Base-by-base conservation (phyloP, 1,140 invertebrate genomes). In the Centruroides vittatus region DNA sequence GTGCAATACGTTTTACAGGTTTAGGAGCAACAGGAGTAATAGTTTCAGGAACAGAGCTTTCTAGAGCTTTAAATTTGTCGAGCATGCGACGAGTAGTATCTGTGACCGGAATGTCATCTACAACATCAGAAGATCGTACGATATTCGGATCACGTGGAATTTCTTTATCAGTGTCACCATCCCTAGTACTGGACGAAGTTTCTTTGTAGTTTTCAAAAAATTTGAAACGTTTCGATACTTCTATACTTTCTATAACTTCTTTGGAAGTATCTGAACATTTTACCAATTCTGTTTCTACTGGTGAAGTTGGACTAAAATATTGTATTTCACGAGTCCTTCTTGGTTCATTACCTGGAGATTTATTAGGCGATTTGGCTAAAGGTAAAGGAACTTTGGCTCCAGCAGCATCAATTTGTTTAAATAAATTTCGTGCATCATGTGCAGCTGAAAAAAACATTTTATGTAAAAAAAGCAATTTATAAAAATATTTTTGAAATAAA, bases 201-300 rank as follows among this genome's bases (percentile, higher is more conserved):
- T 67, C 73, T 72, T 82, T 81, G 76, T 89, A 92, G 2, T 82
- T 85, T 78, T 93, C 89, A 76, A 93, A 93, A 77, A 93, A 93
- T 74, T 88, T 88, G 76, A 92, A 93, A 67, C 86, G 82, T 70
- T 86, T 82, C 47, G 84, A 81, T 64, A 93, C 83, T 72, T 90
- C 86, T 23, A 84, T 83, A 3, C 86, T 89, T 74, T 86, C 80
- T 57, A 90, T 81, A 66, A 80, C 86, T 63, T 82, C 71, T 35
- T 80, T 78, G 67, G 86, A 82, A 13, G 80, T 83, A 12, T 83
- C 80, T 64, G 82, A 80, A 50, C 67, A 61, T 65, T 66, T 68
- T 9, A 90, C 81, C 57, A 88, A 79, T 69, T 89, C 86, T 59
- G 82, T 82, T 47, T 81, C 80, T 47, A 81, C 74, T 72, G 79